phyloP scores from a whole-genome alignment of 2,113 vertebrate genomes.

The Numenius arquata region DNA sequence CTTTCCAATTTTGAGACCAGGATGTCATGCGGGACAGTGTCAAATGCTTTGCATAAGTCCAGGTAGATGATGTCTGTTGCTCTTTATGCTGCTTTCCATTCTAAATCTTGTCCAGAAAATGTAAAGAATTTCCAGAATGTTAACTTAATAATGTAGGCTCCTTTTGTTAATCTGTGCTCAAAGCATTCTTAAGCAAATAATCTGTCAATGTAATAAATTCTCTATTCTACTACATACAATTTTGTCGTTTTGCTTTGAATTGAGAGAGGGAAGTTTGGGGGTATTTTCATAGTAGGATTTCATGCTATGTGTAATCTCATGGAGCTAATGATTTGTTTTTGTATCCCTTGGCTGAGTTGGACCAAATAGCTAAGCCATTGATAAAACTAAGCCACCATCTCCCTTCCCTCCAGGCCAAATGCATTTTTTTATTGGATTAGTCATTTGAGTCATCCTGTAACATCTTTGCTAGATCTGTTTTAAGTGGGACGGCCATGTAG shows the following conservation, averaged over 20 bases:
- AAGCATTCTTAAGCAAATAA: background rate
- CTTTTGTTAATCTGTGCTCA: slow-evolving; percentile 5
- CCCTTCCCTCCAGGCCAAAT: background rate
- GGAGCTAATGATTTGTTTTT: background rate
- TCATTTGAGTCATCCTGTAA: background rate
- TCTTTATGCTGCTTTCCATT: background rate
- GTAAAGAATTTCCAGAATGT: slow-evolving; percentile 50
- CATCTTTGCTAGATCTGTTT: background rate
- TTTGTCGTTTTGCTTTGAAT: background rate
- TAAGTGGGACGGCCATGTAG: background rate
- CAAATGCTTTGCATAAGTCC: no score
- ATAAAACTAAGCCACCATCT: background rate
- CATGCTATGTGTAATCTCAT: background rate
- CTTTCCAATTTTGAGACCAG: no score
- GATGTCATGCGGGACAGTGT: no score
- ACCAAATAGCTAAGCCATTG: background rate
- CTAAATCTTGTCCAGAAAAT: slow-evolving; percentile 20
- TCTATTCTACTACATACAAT: background rate
- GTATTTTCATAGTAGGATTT: background rate
- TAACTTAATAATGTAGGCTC: background rate
- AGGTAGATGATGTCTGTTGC: no score
- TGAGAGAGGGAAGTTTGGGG: background rate
- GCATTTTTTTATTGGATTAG: background rate
- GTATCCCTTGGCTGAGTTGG: background rate
- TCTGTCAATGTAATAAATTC: background rate